phyloP scores from a whole-genome alignment of 2,113 vertebrate genomes.

The Hemibagrus wyckioides region DNA sequence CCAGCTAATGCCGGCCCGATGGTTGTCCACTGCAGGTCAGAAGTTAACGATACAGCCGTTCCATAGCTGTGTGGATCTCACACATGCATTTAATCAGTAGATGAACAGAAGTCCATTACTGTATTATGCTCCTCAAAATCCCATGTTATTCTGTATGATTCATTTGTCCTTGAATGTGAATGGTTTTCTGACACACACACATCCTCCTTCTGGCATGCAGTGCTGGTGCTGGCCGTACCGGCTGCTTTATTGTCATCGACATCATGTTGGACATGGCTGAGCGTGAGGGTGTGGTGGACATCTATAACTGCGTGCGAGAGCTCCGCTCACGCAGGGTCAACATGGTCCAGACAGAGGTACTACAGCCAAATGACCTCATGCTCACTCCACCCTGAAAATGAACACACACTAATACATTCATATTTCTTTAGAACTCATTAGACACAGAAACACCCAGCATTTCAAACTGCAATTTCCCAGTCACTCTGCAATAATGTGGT shows the following conservation, averaged over 20 bases:
- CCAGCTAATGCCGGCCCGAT: conserved; percentile 86
- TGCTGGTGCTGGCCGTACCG: conserved; percentile 92
- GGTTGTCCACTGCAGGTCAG: conserved; percentile 88
- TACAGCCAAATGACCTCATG: background rate
- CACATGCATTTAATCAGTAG: background rate
- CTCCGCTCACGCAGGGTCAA: conserved; percentile 92
- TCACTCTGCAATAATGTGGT: background rate
- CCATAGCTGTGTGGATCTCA: background rate
- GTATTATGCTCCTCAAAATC: background rate
- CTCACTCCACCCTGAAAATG: background rate
- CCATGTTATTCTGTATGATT: background rate
- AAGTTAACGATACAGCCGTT: background rate
- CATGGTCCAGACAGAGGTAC: conserved; percentile 98
- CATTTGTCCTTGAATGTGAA: conserved; percentile 1
- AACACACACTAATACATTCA: background rate
- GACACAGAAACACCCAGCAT: background rate
- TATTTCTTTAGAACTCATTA: background rate
- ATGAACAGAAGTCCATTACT: background rate
- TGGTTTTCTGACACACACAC: conserved; percentile 27
- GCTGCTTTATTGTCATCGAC: conserved; percentile 97
- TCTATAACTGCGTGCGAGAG: conserved; percentile 95
- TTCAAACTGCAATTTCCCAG: background rate
- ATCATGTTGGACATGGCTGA: conserved; percentile 99
- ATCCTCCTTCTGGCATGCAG: conserved; percentile 60
- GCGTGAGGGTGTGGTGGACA: conserved; percentile 95